These are phyloP conservation scores for Lacanobia wlatinum DNA, from an alignment of 2,888 invertebrate genomes.

Conservation along the genomic window DNA sequence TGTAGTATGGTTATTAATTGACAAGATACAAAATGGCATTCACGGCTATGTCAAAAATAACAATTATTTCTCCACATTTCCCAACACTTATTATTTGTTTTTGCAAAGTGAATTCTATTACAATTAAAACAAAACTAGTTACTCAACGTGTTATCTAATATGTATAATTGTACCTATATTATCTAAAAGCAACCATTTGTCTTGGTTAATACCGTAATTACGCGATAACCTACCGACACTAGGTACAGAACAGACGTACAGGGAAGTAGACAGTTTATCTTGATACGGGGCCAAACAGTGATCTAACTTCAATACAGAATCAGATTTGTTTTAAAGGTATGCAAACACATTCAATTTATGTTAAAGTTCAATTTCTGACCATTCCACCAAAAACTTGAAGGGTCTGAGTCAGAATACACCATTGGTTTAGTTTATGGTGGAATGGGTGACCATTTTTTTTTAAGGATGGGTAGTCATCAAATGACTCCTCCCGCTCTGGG, in stretches of 20 bases:
- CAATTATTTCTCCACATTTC: not conserved
- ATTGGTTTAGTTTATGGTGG: not conserved
- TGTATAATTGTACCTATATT: not conserved
- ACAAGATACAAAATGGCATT: not conserved
- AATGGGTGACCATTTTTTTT: too few species aligned
- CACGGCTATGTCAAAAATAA: not conserved
- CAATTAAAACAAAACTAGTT: conserved; percentile 9
- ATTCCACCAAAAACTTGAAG: not conserved
- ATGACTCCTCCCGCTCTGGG: too few species aligned
- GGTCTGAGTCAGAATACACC: not conserved
- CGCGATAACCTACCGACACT: conserved; percentile 49
- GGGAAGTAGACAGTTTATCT: conserved; percentile 15
- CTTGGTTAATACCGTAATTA: conserved; percentile 26
- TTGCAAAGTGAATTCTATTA: conserved; percentile 27
- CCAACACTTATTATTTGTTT: not conserved
- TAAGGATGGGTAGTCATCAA: too few species aligned
- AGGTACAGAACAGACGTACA: not conserved
- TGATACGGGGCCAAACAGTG: not conserved
- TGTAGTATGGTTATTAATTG: too few species aligned
- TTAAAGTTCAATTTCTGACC: not conserved
- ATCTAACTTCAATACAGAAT: not conserved
- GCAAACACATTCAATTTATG: not conserved
- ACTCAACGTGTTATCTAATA: conserved; percentile 18
- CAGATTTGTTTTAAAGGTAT: not conserved
- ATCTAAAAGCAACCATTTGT: conserved; percentile 34